Percentiles rank a stretch among this genome's conserved stretches.
These are phyloP conservation scores for Heliconius ismenius DNA, from an alignment of 2,888 invertebrate genomes.

Conservation along the genomic window DNA sequence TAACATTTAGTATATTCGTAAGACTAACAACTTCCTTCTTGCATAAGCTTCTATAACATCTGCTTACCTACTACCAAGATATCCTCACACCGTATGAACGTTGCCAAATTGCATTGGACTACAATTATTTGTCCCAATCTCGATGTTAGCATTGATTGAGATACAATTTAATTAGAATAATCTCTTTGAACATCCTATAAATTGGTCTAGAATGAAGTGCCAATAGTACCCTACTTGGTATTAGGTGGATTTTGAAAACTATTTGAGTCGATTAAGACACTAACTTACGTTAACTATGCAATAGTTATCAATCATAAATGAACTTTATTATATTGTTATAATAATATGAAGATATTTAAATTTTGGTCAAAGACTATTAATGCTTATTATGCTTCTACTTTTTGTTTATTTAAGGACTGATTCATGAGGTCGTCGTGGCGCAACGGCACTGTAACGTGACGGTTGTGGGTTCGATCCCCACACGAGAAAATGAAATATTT, in stretches of 20 bases:
- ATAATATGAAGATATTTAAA: too few relatives aligned
- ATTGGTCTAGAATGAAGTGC: constrained; percentile 2
- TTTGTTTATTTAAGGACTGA: too few relatives aligned
- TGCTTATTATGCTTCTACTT: neutral
- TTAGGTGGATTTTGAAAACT: neutral
- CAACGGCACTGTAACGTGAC: too few relatives aligned
- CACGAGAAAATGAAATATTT: too few relatives aligned
- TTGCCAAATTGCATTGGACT: constrained; percentile 33
- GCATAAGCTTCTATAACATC: constrained; percentile 29
- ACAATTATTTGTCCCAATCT: constrained; percentile 33
- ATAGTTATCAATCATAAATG: neutral
- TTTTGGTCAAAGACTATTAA: too few relatives aligned
- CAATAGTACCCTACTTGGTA: neutral
- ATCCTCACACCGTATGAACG: constrained; percentile 18
- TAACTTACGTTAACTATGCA: neutral
- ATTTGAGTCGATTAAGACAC: neutral
- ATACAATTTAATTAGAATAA: constrained; percentile 27
- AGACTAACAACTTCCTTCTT: neutral
- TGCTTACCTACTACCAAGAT: constrained; percentile 27
- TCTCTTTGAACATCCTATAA: constrained; percentile 26
- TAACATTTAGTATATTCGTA: neutral
- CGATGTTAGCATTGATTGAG: constrained; percentile 23
- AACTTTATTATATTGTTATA: neutral
- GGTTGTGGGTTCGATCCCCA: too few relatives aligned
- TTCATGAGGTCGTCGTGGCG: too few relatives aligned